Base-by-base conservation (phyloP, 1,140 invertebrate species). In the Popillia japonica region DNA sequence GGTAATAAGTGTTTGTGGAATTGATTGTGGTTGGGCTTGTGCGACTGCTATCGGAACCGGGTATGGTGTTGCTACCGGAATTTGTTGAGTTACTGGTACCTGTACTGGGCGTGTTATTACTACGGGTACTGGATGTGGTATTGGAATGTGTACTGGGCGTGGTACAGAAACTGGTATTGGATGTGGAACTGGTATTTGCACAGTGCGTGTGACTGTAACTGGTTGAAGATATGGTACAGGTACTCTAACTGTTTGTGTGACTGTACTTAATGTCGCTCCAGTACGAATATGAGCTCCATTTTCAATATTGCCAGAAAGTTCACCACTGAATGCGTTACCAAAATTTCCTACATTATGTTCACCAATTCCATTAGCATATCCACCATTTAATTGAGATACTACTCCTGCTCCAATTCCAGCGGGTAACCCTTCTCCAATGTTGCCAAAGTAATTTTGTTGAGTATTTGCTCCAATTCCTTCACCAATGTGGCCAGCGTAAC, bases 141-240 rank as follows among this genome's bases (percentile, higher is more conserved):
- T 79, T 23, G 80, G 59, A 9, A 81, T 78, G 40, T 77, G 75
- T 11, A 85, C 83, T 0, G 81, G 64, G 40, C 80, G 78, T 27
- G 81, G 81, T 42, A 82, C 79, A 6, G 76, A 72, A 17, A 82
- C 78, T 72, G 81, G 75, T 23, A 78, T 40, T 3, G 76, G 78
- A 34, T 77, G 76, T n/a, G 76, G 61, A 72, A 77, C 76, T 23
- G 76, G 76, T 23, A 77, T 40, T 23, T 14, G 42, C 17, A 77
- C 40, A 3, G 59, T 59, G 6, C 76, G 61, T 11, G n/a, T 72
- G 3, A 77, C 55, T 42, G 76, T 44, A 7, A 42, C 40, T 10
- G 76, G 76, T 20, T 34, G 10, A 4, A 61, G 61, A 14, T 27
- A 8, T 40, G 78, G 68, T 23, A 77, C 75, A 22, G 68, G 75